Percentiles rank a stretch among this genome's conserved stretches.
Conservation (phyloP, 2,797 vertebrate species). For the Meriones psammophilus region DNA sequence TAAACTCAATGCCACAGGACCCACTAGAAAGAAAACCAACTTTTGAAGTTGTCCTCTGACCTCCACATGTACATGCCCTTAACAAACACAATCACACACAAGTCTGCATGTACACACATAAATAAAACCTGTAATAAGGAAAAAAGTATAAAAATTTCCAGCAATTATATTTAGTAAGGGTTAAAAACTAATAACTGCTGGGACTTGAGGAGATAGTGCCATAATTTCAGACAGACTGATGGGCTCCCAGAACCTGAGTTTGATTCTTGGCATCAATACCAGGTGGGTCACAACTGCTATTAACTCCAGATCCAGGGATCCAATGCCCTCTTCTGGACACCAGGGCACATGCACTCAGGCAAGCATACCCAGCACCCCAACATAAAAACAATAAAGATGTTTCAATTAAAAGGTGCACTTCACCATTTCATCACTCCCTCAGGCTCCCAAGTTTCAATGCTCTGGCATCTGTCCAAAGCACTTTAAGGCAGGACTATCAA, state of each 20-base stretch:
- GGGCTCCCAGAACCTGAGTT: neutral
- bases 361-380: neutral
- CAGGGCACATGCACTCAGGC: neutral
- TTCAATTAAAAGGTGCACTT: conserved; percentile 21
- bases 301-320: neutral
- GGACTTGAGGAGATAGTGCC: neutral
- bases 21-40: neutral
- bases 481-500: conserved; percentile 39
- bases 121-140: neutral
- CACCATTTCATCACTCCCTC: neutral
- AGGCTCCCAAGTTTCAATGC: neutral
- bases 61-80: neutral
- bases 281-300: neutral
- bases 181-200: neutral
- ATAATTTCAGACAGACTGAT: neutral
- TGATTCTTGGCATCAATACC: neutral
- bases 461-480: conserved; percentile 18
- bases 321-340: neutral
- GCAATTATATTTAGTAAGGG: conserved; percentile 25
- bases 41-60: neutral
- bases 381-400: neutral
- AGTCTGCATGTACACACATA: neutral
- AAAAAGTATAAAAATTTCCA: neutral
- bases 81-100: neutral
- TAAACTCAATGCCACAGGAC: neutral